Conservation (phyloP, 2,888 invertebrate species). For the Pseudoips prasinana region DNA sequence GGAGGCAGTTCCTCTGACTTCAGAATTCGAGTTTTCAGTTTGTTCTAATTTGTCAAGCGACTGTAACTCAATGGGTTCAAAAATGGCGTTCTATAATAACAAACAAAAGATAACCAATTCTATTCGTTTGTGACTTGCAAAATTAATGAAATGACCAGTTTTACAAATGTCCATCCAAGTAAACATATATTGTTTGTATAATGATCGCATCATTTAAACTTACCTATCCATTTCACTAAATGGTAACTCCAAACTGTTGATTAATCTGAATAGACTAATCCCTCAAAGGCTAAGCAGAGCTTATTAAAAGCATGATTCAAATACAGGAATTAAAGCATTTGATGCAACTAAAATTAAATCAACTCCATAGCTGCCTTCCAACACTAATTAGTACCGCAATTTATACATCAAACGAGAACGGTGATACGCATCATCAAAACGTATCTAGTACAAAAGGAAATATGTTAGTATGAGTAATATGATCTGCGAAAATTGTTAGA, state of each 20-base stretch:
- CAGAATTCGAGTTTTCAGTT: conserved; percentile 65
- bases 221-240: too few relatives aligned
- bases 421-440: conserved; percentile 37
- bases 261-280: conserved; percentile 4
- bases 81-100: conserved; percentile 50
- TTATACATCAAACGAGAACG: conserved; percentile 35
- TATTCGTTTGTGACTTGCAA: conserved; percentile 20
- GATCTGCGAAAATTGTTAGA: conserved; percentile 25
- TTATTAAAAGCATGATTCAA: conserved; percentile 27
- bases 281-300: conserved; percentile 12
- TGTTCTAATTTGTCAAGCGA: conserved; percentile 73
- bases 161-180: too few relatives aligned
- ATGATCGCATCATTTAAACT: too few relatives aligned
- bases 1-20: conserved; percentile 55
- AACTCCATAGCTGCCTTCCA: conserved; percentile 24
- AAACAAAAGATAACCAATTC: conserved; percentile 60
- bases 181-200: too few relatives aligned
- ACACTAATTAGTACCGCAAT: conserved; percentile 37
- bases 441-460: conserved; percentile 31
- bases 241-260: too few relatives aligned
- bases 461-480: conserved; percentile 25
- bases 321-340: conserved; percentile 26
- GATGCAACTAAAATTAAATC: conserved; percentile 31
- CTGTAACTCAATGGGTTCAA: conserved; percentile 63
- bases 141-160: conserved; percentile 14